Evolutionary conservation across 2,888 invertebrate genomes (phyloP).

Genomic region (Dusona sp.): DNA sequence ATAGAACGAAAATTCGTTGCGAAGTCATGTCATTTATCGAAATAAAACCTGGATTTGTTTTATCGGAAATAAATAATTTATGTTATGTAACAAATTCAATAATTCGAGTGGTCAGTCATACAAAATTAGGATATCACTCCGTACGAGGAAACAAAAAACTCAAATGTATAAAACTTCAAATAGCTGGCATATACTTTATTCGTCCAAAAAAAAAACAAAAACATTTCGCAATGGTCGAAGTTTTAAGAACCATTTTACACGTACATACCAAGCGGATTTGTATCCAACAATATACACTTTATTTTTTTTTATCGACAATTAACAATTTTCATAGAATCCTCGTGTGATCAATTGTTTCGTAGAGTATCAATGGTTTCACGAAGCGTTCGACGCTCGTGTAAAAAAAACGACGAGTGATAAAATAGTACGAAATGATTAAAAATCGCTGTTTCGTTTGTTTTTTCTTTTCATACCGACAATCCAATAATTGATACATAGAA

Average conservation of each 20-base stretch:
- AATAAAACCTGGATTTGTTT: not conserved
- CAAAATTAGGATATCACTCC: not conserved
- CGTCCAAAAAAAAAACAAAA: slow-evolving; percentile 27
- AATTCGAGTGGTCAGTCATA: not conserved
- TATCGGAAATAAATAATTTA: not conserved
- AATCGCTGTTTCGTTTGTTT: not conserved
- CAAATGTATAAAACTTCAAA: slow-evolving; percentile 17
- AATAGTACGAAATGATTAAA: slow-evolving; percentile 11
- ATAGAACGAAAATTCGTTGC: not conserved
- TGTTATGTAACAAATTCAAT: not conserved
- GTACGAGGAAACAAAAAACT: slow-evolving; percentile 15
- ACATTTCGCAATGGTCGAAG: slow-evolving; percentile 59
- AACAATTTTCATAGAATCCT: slow-evolving; percentile 48
- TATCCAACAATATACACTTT: slow-evolving; percentile 61
- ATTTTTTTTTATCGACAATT: slow-evolving; percentile 51
- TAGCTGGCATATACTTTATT: slow-evolving; percentile 69
- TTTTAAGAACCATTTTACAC: slow-evolving; percentile 48
- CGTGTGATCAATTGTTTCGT: not conserved
- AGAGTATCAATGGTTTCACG: not conserved
- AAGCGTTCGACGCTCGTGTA: slow-evolving; percentile 18
- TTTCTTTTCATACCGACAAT: slow-evolving; percentile 14
- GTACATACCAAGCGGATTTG: slow-evolving; percentile 49
- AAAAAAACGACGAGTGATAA: not conserved
- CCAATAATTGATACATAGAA: not conserved
- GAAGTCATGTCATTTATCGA: not conserved